These are phyloP conservation scores for Anolis apletophallus DNA, from an alignment of 2,797 vertebrate species.

Conservation along the genomic window DNA sequence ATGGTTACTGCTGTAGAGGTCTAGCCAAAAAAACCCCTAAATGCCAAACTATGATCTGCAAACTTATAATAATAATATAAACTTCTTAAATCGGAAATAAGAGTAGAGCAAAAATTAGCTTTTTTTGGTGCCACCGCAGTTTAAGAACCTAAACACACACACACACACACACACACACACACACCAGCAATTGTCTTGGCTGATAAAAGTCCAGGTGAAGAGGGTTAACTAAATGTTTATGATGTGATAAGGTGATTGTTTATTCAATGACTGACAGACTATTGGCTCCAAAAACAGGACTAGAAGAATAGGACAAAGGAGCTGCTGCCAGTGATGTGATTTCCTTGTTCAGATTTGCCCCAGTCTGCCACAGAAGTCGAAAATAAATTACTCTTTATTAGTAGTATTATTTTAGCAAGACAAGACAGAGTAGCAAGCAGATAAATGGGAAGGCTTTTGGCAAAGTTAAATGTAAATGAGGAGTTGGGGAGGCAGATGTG, in stretches of 20 bases:
- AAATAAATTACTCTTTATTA: conserved; percentile 61
- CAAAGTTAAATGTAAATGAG: neutral
- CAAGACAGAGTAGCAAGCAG: conserved; percentile 42
- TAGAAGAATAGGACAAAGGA: conserved; percentile 82
- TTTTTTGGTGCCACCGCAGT: conserved; percentile 80
- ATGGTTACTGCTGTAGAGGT: neutral
- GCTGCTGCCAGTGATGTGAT: conserved; percentile 81
- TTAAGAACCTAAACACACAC: conserved; percentile 67
- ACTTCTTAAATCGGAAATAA: conserved; percentile 70
- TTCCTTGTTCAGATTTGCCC: conserved; percentile 79
- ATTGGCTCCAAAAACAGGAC: conserved; percentile 81
- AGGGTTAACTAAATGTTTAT: conserved; percentile 99
- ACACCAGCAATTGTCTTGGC: conserved; percentile 75
- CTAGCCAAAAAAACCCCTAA: neutral
- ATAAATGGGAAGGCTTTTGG: conserved; percentile 53
- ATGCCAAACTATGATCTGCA: conserved; percentile 44
- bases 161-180: no score
- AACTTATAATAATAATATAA: conserved; percentile 13
- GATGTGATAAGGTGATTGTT: conserved; percentile 98
- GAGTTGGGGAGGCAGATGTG: neutral
- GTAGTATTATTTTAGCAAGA: conserved; percentile 37
- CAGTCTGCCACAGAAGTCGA: conserved; percentile 76
- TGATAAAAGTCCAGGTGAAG: conserved; percentile 86
- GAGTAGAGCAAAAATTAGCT: conserved; percentile 80
- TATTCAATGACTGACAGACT: conserved; percentile 89